Base-by-base conservation (phyloP, 1,140 invertebrate species). In the Diorhabda elongata region DNA sequence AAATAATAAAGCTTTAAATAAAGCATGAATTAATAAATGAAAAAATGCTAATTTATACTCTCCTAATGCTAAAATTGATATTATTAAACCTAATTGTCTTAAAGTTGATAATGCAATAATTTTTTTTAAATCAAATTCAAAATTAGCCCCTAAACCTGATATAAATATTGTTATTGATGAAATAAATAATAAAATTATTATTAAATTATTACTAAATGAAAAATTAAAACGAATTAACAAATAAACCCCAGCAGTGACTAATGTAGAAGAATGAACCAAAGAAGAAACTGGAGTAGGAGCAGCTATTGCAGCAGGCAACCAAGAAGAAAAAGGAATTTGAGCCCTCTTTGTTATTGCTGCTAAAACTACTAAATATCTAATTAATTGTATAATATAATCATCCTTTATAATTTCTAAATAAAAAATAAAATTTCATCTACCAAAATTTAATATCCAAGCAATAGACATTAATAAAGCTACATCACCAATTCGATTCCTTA, bases 191-290 rank as follows among this genome's bases (percentile, higher is more conserved):
- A n/a, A n/a, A n/a, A n/a, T n/a, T n/a, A n/a, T n/a, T n/a, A n/a
- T n/a, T n/a, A n/a, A n/a, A n/a, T n/a, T n/a, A n/a, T n/a, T n/a
- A n/a, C n/a, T n/a, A n/a, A n/a, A n/a, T 68, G 82, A 69, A 75
- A 74, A 69, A 83, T 83, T 82, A 85, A 86, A 87, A 5, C 85
- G 88, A 85, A 91, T 87, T 80, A 90, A 77, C 80, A 91, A 83
- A 86, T 89, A 91, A 71, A 91, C 83, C 0, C 88, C 89, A 0
- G 88, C 88, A 45, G 88, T 90, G 0, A 91, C 89, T 76, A 91
- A 85, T 71, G 89, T 91, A 44, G 89, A 91, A 71, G 89, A 91
- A 86, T 91, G 88, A 79, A 91, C 88, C 82, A 91, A 86, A 61
- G 89, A 84, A 61, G 88, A 90, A 72, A 91, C 85, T 56, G 88